Evolutionary conservation across 2,113 vertebrate species (phyloP).

Genomic region (human (Homo sapiens)): GRCh38 chr12:99430001-99430500

Average conservation of each 20-base stretch:
- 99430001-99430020: neutral
- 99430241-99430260: neutral
- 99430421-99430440: neutral
- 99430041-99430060: neutral
- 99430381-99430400: neutral
- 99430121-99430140: constrained; percentile 26
- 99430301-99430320: neutral
- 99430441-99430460: neutral
- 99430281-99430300: neutral
- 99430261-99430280: neutral
- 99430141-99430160: neutral
- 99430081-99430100: neutral
- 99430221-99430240: neutral
- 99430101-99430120: neutral
- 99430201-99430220: neutral
- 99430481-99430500: neutral
- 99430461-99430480: neutral
- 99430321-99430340: neutral
- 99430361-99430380: neutral
- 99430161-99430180: neutral
- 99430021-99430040: neutral
- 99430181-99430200: neutral
- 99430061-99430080: neutral
- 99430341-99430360: neutral
- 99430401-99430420: neutral